Percentiles rank a stretch among this genome's conserved stretches.
Evolutionary conservation across 2,113 vertebrate species (phyloP).

Genomic region (Henicopernis longicauda): DNA sequence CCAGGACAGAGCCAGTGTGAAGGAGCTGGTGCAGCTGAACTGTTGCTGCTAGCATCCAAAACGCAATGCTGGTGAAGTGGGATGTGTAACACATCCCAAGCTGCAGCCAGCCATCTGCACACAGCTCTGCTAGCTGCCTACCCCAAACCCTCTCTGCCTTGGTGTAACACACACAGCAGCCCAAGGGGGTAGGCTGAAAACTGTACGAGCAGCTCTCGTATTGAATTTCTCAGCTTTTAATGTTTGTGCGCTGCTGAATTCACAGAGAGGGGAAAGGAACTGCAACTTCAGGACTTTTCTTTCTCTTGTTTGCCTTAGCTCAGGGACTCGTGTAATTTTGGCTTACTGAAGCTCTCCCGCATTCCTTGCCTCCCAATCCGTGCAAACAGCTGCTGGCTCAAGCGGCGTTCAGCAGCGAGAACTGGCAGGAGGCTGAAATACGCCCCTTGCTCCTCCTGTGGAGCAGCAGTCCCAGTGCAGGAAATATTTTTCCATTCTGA

Average conservation of each 20-base stretch:
- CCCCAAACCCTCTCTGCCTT: neutral
- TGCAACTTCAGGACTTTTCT: neutral
- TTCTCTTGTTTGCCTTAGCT: neutral
- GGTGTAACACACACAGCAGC: neutral
- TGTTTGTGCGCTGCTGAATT: neutral
- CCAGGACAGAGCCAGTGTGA: neutral
- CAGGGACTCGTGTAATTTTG: neutral
- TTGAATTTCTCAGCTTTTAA: neutral
- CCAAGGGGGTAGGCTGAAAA: neutral
- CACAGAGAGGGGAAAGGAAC: neutral
- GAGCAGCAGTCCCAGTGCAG: neutral
- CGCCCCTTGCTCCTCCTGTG: neutral
- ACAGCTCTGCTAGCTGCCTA: neutral
- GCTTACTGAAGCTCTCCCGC: neutral
- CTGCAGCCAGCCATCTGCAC: fast-evolving
- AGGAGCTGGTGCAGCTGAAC: neutral
- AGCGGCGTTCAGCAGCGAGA: neutral
- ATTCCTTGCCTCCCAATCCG: neutral
- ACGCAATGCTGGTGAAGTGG: fast-evolving
- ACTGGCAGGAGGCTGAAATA: neutral
- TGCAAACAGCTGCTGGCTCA: slow-evolving; percentile 10
- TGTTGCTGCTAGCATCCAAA: neutral
- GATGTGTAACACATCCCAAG: neutral
- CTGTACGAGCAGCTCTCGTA: neutral
- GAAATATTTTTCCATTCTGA: neutral